These are phyloP conservation scores for Alloplasta piceator DNA, from an alignment of 2,888 invertebrate species.

Conservation along the genomic window DNA sequence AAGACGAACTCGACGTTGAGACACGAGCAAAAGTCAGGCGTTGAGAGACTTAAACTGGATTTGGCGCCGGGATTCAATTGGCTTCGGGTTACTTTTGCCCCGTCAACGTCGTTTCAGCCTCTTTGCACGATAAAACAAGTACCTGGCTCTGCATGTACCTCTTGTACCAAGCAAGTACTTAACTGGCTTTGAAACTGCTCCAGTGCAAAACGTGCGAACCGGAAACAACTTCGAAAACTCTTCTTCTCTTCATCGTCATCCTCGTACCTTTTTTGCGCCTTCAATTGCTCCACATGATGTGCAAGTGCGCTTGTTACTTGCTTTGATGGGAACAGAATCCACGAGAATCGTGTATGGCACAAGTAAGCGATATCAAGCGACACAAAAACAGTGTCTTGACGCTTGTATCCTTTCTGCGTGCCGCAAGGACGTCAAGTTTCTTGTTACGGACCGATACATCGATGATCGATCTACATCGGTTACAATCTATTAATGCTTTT, in stretches of 20 bases:
- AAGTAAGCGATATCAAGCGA: background rate
- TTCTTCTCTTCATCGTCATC: background rate
- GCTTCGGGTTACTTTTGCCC: slow-evolving; percentile 38
- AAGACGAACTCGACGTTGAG: background rate
- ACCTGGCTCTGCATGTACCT: background rate
- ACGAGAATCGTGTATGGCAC: background rate
- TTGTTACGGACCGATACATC: slow-evolving; percentile 44
- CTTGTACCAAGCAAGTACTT: slow-evolving; percentile 27
- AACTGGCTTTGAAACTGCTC: slow-evolving; percentile 33
- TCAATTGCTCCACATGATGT: background rate
- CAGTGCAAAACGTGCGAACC: slow-evolving; percentile 32
- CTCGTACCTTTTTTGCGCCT: background rate
- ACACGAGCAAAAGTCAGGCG: background rate
- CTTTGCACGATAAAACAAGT: no score
- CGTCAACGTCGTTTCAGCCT: background rate
- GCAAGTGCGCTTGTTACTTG: background rate
- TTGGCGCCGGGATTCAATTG: slow-evolving; percentile 50
- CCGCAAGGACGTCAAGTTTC: slow-evolving; percentile 56
- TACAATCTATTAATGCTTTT: slow-evolving; percentile 19
- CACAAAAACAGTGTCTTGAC: slow-evolving; percentile 24
- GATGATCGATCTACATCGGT: background rate
- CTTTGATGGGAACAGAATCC: background rate
- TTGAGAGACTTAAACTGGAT: slow-evolving; percentile 36
- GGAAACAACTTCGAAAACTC: slow-evolving; percentile 42
- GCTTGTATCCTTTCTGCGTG: slow-evolving; percentile 19